These are phyloP conservation scores for Scopus umbretta DNA, from an alignment of 2,113 vertebrate genomes.

Conservation along the genomic window DNA sequence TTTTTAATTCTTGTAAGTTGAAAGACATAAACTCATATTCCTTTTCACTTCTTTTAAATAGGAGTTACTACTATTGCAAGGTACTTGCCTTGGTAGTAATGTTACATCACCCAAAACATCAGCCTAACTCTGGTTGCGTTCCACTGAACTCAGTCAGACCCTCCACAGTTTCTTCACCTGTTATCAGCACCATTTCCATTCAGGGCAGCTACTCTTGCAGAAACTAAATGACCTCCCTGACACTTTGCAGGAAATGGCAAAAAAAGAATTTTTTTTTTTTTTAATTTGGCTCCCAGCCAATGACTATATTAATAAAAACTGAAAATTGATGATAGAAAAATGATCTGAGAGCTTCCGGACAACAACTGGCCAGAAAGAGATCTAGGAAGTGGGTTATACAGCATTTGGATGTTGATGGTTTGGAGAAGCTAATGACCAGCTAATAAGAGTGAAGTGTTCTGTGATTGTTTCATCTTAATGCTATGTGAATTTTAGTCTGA, in stretches of 20 bases:
- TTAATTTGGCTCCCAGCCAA: not conserved
- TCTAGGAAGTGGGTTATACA: not conserved
- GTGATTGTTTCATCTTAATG: not conserved
- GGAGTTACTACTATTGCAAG: not conserved
- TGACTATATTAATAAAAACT: not conserved
- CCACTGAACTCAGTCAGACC: not conserved
- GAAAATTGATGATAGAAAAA: not conserved
- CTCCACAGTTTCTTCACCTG: not conserved
- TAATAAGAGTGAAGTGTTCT: not conserved
- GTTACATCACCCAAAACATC: not conserved
- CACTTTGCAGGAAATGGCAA: not conserved
- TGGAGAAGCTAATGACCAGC: not conserved
- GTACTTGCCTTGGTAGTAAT: not conserved
- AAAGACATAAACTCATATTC: not conserved
- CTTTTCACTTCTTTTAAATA: not conserved
- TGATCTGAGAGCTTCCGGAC: not conserved
- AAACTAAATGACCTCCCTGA: not conserved
- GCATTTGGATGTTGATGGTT: not conserved
- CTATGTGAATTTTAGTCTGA: not conserved
- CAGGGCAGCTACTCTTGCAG: not conserved
- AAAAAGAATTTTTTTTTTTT: no score
- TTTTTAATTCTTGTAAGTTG: not conserved
- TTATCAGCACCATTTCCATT: not conserved
- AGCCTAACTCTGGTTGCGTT: not conserved
- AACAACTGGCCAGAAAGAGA: not conserved